These are phyloP conservation scores for Elaeidobius kamerunicus DNA, from an alignment of 2,888 invertebrate species.

Conservation along the genomic window DNA sequence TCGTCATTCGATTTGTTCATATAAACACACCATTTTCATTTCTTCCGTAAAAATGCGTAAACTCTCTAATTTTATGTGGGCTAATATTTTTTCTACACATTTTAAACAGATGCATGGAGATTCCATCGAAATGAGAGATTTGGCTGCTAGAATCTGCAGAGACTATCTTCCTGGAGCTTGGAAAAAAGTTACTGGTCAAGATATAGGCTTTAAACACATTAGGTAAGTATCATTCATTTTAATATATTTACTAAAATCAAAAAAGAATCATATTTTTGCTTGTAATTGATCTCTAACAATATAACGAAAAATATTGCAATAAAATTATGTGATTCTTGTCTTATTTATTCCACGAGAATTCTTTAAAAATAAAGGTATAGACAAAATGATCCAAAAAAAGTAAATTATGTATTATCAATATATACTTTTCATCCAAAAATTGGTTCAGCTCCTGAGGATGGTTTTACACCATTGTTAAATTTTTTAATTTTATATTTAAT, in stretches of 20 bases:
- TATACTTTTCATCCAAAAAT: too few relatives aligned
- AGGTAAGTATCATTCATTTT: constrained; percentile 62
- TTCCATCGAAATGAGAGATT: constrained; percentile 73
- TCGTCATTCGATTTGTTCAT: background rate
- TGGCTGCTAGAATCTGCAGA: constrained; percentile 81
- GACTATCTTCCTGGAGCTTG: constrained; percentile 89
- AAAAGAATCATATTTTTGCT: background rate
- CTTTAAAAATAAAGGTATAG: too few relatives aligned
- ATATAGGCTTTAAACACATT: constrained; percentile 77
- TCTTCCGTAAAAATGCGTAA: constrained; percentile 16
- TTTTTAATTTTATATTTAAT: too few relatives aligned
- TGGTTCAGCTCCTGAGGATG: too few relatives aligned
- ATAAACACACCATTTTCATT: background rate
- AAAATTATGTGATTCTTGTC: too few relatives aligned
- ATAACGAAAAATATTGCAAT: too few relatives aligned
- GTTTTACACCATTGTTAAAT: too few relatives aligned
- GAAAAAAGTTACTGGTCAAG: constrained; percentile 76
- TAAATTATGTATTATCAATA: too few relatives aligned
- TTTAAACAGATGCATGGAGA: constrained; percentile 60
- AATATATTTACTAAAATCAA: background rate
- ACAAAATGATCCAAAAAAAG: too few relatives aligned
- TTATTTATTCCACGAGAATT: too few relatives aligned
- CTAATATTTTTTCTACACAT: constrained; percentile 34
- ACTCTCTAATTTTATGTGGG: constrained; percentile 31
- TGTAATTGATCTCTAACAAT: too few relatives aligned